A percentile compares a stretch with the other conserved stretches of the same genome.
Evolutionary conservation across 2,797 vertebrate genomes (phyloP).

Genomic region (Rhadinocentrus ornatus): DNA sequence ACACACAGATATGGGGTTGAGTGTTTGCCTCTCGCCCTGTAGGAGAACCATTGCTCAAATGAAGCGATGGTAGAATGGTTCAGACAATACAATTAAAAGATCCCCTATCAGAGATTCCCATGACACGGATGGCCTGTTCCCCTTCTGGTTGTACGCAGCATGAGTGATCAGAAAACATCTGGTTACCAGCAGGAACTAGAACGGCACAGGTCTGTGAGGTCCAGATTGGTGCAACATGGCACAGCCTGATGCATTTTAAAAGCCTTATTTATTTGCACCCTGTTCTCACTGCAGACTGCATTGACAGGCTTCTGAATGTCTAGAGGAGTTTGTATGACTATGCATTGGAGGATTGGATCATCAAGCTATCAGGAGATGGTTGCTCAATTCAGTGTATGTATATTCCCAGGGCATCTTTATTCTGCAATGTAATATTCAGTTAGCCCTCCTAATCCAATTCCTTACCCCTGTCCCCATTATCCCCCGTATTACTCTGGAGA

Average conservation of each 20-base stretch:
- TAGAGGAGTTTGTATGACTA: conserved; percentile 17
- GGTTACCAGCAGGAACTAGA: conserved; percentile 36
- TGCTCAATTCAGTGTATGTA: not conserved
- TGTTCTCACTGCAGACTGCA: conserved; percentile 15
- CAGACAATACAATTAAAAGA: conserved; percentile 59
- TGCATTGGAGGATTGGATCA: not conserved
- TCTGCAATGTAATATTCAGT: not conserved
- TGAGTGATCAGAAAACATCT: conserved; percentile 52
- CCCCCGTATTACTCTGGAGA: not conserved
- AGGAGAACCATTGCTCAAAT: conserved; percentile 26
- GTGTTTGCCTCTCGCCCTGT: conserved; percentile 33
- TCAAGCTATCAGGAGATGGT: not conserved
- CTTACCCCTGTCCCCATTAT: not conserved
- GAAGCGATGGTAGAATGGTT: conserved; percentile 21
- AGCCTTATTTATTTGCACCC: conserved; percentile 40
- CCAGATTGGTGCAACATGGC: conserved; percentile 13
- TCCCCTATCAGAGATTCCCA: conserved; percentile 27
- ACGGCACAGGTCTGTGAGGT: conserved; percentile 35
- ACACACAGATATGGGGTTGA: conserved; percentile 22
- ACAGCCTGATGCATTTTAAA: conserved; percentile 54
- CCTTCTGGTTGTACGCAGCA: conserved; percentile 27
- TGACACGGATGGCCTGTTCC: conserved; percentile 21
- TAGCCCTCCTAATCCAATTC: not conserved
- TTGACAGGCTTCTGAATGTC: conserved; percentile 21
- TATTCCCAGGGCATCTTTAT: not conserved